Base-by-base conservation (phyloP, 2,797 vertebrate genomes). In the Silurus aristotelis region DNA sequence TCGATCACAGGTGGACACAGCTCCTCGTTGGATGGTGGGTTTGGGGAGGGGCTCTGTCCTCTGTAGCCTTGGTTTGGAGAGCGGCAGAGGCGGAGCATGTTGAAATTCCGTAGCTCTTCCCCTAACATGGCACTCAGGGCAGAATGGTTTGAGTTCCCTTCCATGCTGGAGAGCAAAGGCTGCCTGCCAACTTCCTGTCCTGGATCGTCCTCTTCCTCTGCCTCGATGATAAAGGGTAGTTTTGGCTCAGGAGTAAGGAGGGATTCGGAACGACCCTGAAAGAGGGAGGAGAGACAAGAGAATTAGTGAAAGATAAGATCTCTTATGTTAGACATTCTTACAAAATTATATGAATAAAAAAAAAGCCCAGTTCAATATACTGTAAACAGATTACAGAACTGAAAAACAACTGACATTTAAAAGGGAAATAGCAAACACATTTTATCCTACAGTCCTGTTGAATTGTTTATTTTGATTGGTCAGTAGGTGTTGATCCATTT, bases 41-140 rank as follows among this genome's bases (percentile, higher is more conserved):
- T 95, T 0, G 94, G 93, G 20, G 95, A 93, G 58, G 94, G 92
- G 89, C 95, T 96, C 82, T 87, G 87, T 83, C 94, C 93, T 84
- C 83, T 83, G 85, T 89, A 90, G 83, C 94, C 94, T 56, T 88
- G 94, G 80, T 92, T 93, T 0, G 97, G 96, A 17, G 96, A 95
- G 10, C 82, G 94, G 87, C 95, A 94, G 80, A 94, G 93, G 56
- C 91, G 93, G 27, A 96, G 93, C 27, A 95, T 93, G 0, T 91
- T 92, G 77, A 95, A 93, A 89, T 95, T 96, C 12, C 92, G 93
- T 43, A 97, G 91, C 90, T 98, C 96, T 68, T 97, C 96, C 0
- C 96, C 96, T 87, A 97, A 89, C 90, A 96, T 92, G 88, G 94
- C 93, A 90, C 95, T 94, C 70, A 97, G 94, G 77, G 96, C 94